A percentile compares a stretch with the other conserved stretches of the same genome.
Evolutionary conservation across 2,888 invertebrate species (phyloP).

Genomic region (Caenorhabditis drosophilae): DNA sequence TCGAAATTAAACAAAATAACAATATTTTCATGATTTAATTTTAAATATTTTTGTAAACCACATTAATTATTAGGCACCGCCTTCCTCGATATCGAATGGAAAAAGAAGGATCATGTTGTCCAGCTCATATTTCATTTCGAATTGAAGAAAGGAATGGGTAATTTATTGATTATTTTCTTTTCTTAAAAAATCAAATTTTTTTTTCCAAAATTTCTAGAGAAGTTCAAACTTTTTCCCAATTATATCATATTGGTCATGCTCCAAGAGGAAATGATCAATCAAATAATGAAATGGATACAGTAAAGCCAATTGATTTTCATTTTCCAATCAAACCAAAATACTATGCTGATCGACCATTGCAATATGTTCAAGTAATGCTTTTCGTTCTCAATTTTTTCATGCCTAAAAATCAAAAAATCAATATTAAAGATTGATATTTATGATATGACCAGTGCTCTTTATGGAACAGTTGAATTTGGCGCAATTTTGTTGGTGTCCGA

Average conservation of each 20-base stretch:
- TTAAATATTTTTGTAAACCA: no score
- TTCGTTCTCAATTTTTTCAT: no score
- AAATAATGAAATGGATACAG: neutral
- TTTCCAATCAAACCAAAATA: constrained; percentile 35
- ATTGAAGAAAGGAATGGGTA: constrained; percentile 29
- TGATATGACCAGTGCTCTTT: constrained; percentile 37
- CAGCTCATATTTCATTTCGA: constrained; percentile 43
- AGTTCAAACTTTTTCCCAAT: constrained; percentile 32
- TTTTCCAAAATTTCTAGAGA: neutral
- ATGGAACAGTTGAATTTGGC: constrained; percentile 30
- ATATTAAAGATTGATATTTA: constrained; percentile 37
- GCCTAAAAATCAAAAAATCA: no score
- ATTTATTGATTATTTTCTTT: neutral
- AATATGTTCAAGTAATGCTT: constrained; percentile 46
- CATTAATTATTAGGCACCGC: constrained; percentile 36
- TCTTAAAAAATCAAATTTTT: neutral
- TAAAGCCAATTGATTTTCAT: constrained; percentile 25
- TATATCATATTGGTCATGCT: constrained; percentile 43
- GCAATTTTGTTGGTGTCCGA: constrained; percentile 34
- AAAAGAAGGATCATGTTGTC: constrained; percentile 43
- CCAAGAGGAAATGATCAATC: constrained; percentile 4
- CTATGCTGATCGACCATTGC: constrained; percentile 33
- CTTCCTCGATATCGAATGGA: constrained; percentile 36
- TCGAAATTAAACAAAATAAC: no score
- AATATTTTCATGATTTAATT: no score